phyloP scores from a whole-genome alignment of 2,888 invertebrate genomes.

The Tachina fera region DNA sequence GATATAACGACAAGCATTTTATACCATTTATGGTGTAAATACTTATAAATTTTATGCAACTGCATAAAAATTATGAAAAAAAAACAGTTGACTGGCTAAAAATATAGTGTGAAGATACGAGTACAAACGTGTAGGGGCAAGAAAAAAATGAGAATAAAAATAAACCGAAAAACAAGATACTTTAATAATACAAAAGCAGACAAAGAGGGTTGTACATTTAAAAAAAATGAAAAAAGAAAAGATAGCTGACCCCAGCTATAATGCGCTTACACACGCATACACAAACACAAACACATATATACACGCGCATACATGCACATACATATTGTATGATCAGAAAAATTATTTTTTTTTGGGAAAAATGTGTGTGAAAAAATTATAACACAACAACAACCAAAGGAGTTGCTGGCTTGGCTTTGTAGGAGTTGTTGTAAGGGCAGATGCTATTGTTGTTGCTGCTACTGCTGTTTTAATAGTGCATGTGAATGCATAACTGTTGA shows the following conservation, averaged over 20 bases:
- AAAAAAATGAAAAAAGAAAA: conserved; percentile 4
- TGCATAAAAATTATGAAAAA: conserved; percentile 11
- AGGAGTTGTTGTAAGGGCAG: too few species aligned
- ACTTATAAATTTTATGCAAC: conserved; percentile 64
- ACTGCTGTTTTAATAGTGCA: conserved; percentile 31
- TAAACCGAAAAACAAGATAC: conserved; percentile 52
- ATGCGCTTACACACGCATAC: conserved; percentile 7
- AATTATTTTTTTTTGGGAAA: conserved; percentile 30
- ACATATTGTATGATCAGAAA: conserved; percentile 14
- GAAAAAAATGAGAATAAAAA: conserved; percentile 2
- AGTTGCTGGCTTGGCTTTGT: too few species aligned
- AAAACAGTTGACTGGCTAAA: conserved; percentile 23
- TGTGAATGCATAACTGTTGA: conserved; percentile 66
- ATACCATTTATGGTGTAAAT: conserved; percentile 68
- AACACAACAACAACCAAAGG: conserved; percentile 16
- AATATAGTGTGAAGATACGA: conserved; percentile 12
- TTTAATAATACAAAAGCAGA: conserved; percentile 27
- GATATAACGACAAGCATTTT: conserved; percentile 66
- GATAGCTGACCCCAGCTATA: conserved; percentile 55
- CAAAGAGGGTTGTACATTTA: conserved; percentile 3
- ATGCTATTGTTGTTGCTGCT: conserved; percentile 6
- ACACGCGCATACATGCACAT: neutral
- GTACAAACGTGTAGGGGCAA: neutral
- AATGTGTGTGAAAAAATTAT: conserved; percentile 36
- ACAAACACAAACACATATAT: neutral